phyloP scores from a whole-genome alignment of 2,797 vertebrate species.

The Pseudochaenichthys georgianus region DNA sequence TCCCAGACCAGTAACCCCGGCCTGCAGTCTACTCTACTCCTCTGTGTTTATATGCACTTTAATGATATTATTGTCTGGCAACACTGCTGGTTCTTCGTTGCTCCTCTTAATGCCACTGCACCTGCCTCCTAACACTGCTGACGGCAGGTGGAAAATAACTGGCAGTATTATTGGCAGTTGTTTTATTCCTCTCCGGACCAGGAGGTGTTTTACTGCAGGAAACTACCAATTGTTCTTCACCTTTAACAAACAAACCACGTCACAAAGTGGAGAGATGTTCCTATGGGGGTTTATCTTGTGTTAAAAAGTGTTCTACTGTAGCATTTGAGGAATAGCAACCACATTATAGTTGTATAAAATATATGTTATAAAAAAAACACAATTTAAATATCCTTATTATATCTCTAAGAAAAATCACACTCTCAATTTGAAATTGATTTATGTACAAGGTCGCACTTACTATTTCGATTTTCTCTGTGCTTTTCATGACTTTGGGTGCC shows the following conservation, averaged over 20 bases:
- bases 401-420: no score
- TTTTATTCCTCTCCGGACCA: neutral
- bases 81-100: constrained; percentile 15
- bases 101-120: constrained; percentile 41
- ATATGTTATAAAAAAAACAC: no score
- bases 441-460: no score
- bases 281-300: neutral
- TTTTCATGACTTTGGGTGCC: no score
- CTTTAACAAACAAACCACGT: neutral
- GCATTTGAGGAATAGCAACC: no score
- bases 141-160: constrained; percentile 38
- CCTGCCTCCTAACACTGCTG: constrained; percentile 58
- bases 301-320: no score
- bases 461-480: no score
- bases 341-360: no score
- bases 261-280: no score
- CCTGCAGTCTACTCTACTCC: constrained; percentile 38
- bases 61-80: constrained; percentile 67
- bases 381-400: no score
- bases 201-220: constrained; percentile 7
- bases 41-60: constrained; percentile 46
- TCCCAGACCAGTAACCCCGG: constrained; percentile 36
- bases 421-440: no score
- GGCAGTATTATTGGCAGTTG: constrained; percentile 8
- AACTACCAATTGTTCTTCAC: neutral